A percentile compares a stretch with the other conserved stretches of the same genome.
These are phyloP conservation scores for Cristatella mucedo DNA, from an alignment of 2,888 invertebrate genomes.

Conservation along the genomic window DNA sequence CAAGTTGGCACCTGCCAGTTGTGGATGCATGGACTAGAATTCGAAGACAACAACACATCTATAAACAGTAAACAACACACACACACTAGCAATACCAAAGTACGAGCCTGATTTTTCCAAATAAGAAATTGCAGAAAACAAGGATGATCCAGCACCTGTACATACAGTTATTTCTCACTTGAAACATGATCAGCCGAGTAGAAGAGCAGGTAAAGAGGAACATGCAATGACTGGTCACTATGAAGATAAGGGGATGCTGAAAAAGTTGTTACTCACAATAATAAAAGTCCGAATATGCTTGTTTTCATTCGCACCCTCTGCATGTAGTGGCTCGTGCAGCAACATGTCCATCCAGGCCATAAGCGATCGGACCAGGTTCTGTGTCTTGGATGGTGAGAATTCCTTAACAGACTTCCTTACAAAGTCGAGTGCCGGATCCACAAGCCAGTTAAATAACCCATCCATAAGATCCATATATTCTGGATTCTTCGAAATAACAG, in stretches of 20 bases:
- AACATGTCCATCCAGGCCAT: slow-evolving; percentile 60
- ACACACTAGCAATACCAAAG: no score
- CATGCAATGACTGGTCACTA: no score
- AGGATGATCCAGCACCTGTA: no score
- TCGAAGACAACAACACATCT: no score
- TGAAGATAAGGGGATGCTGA: no score
- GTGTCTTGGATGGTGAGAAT: slow-evolving; percentile 43
- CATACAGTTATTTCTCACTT: no score
- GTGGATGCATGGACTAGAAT: no score
- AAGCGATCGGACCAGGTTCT: slow-evolving; percentile 47
- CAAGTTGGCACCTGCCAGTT: no score
- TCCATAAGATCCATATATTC: slow-evolving; percentile 42
- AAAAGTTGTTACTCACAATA: slow-evolving; percentile 46
- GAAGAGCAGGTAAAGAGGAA: background rate
- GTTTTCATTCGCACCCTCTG: slow-evolving; percentile 42
- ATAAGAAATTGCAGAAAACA: no score
- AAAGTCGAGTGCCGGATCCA: slow-evolving; percentile 59
- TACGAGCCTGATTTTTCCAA: no score
- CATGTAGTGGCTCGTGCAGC: slow-evolving; percentile 45
- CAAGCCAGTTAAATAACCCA: slow-evolving; percentile 48
- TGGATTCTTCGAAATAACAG: slow-evolving; percentile 43
- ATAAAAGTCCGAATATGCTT: slow-evolving; percentile 47
- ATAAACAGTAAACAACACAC: no score
- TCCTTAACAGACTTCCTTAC: slow-evolving; percentile 51
- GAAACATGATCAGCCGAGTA: no score